phyloP scores from a whole-genome alignment of 2,888 invertebrate species.

The Euzetes globulus region DNA sequence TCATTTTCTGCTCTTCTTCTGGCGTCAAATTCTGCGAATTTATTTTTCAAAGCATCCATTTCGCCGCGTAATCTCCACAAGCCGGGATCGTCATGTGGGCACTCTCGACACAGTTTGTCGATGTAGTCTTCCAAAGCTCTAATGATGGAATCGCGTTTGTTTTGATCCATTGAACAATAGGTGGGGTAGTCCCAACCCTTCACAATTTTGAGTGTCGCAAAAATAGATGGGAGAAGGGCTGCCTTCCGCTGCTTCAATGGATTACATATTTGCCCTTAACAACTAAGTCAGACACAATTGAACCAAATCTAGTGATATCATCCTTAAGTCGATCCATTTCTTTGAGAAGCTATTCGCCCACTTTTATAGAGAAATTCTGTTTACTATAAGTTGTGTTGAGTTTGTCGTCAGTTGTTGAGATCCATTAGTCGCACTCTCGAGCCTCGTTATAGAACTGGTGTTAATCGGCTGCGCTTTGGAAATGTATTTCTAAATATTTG shows the following conservation, averaged over 20 bases:
- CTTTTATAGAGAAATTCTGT: constrained; percentile 86
- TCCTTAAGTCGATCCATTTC: constrained; percentile 91
- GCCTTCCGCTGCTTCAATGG: constrained; percentile 85
- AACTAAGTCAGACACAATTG: constrained; percentile 69
- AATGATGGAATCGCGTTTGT: constrained; percentile 87
- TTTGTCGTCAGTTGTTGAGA: constrained; percentile 66
- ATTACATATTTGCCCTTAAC: constrained; percentile 69
- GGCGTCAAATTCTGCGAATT: constrained; percentile 72
- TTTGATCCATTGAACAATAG: constrained; percentile 92
- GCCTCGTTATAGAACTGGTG: constrained; percentile 83
- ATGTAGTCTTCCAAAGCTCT: constrained; percentile 95
- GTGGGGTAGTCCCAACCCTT: constrained; percentile 59
- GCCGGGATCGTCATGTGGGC: constrained; percentile 93
- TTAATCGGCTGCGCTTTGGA: constrained; percentile 83
- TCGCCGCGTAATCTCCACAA: constrained; percentile 75
- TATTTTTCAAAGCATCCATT: constrained; percentile 87
- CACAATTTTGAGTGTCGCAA: constrained; percentile 91
- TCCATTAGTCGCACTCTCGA: constrained; percentile 83
- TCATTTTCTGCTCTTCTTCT: constrained; percentile 61
- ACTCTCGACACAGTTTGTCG: constrained; percentile 84
- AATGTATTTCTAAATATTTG: constrained; percentile 86
- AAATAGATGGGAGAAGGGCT: constrained; percentile 74
- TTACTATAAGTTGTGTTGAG: constrained; percentile 88
- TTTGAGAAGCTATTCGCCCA: constrained; percentile 81
- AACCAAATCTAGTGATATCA: constrained; percentile 79